phyloP scores from a whole-genome alignment of 2,113 vertebrate species.

The Sapayoa aenigma region DNA sequence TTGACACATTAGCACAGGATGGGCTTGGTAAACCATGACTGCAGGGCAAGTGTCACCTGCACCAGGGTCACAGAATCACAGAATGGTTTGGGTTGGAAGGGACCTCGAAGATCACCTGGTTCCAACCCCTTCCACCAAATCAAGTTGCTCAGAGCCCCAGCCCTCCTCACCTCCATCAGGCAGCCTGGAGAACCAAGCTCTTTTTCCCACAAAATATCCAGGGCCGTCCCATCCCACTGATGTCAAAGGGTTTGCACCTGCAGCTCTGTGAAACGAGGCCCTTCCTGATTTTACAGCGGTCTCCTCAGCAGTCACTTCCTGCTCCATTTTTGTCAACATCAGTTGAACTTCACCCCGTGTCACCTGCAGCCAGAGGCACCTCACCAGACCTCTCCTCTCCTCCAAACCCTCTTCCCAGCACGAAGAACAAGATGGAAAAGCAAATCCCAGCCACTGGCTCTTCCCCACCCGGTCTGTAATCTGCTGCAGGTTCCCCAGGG shows the following conservation, averaged over 20 bases:
- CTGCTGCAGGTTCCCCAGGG: neutral
- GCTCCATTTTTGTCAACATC: neutral
- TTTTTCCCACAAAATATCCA: neutral
- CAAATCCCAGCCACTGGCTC: neutral
- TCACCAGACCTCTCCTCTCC: neutral
- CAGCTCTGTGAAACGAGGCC: neutral
- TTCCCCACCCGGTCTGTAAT: neutral
- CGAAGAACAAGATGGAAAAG: neutral
- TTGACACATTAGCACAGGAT: neutral
- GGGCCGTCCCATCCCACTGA: neutral
- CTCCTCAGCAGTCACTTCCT: neutral
- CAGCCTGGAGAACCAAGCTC: neutral
- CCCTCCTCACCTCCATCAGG: neutral
- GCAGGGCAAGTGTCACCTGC: neutral
- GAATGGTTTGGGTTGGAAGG: neutral
- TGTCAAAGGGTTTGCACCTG: neutral
- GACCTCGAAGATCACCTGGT: neutral
- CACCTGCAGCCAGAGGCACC: neutral
- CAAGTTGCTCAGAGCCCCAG: neutral
- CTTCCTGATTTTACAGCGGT: neutral
- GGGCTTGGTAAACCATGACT: accelerated
- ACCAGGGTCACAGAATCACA: neutral
- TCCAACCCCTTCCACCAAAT: neutral
- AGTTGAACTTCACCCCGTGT: neutral
- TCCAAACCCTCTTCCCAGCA: neutral